These are phyloP conservation scores for Bradypodion ventrale DNA, from an alignment of 2,797 vertebrate genomes.

Conservation along the genomic window DNA sequence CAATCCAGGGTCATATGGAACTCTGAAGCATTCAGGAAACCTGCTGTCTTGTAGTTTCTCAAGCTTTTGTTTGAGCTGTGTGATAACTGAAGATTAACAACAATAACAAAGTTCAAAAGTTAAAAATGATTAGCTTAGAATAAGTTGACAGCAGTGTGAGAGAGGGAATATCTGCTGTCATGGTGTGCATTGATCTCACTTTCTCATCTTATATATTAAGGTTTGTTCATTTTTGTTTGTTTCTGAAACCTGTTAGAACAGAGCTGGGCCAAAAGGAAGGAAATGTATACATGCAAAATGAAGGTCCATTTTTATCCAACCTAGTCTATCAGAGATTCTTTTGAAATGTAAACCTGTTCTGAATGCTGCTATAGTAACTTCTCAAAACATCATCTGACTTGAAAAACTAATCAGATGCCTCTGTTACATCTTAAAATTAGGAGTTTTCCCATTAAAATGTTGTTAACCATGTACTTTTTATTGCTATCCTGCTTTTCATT, in stretches of 20 bases:
- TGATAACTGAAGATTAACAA: conserved; percentile 81
- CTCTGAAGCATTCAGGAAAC: conserved; percentile 90
- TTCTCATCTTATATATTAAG: background rate
- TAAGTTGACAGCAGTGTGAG: background rate
- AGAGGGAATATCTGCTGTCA: background rate
- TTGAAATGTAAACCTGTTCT: background rate
- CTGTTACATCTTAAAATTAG: background rate
- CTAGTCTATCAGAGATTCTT: too few species aligned
- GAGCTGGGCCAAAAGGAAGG: background rate
- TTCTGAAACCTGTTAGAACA: background rate
- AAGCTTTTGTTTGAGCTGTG: conserved; percentile 92
- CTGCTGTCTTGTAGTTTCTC: conserved; percentile 88
- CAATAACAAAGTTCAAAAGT: conserved; percentile 46
- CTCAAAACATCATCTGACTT: background rate
- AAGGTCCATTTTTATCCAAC: background rate
- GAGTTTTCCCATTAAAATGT: background rate
- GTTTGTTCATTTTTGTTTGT: too few species aligned
- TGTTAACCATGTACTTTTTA: background rate
- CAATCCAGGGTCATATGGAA: conserved; percentile 95
- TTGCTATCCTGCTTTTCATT: background rate
- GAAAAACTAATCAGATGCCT: background rate
- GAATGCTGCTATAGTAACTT: background rate
- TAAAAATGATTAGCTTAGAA: background rate
- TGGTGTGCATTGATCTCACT: background rate
- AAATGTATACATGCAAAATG: background rate